phyloP scores from a whole-genome alignment of 2,113 vertebrate species.

The Proteles cristata region DNA sequence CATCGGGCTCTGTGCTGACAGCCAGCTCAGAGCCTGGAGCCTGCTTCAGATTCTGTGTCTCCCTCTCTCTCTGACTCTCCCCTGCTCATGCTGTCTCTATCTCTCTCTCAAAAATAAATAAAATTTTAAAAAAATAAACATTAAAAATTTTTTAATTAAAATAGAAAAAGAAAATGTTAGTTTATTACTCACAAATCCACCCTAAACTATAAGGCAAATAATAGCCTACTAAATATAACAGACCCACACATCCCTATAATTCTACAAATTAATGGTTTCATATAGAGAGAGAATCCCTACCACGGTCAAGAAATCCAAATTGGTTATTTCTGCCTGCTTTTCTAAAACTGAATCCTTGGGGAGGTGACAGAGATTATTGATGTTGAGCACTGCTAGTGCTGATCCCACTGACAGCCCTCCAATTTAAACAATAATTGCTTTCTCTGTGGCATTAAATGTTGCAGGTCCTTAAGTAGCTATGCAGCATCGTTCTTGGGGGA shows the following conservation, averaged over 20 bases:
- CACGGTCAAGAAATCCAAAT: slow-evolving; percentile 57
- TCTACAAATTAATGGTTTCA: slow-evolving; percentile 70
- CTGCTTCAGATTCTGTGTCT: no score
- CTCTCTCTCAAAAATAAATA: no score
- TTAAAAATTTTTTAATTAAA: no score
- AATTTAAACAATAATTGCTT: slow-evolving; percentile 66
- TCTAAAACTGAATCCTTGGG: slow-evolving; percentile 19
- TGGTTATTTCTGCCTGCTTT: slow-evolving; percentile 47
- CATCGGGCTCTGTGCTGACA: no score
- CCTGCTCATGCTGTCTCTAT: no score
- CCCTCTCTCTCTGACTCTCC: no score
- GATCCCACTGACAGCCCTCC: slow-evolving; percentile 33
- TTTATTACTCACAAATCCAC: slow-evolving; percentile 49
- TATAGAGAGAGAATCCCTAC: neutral
- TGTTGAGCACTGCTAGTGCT: neutral
- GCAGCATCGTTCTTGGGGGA: slow-evolving; percentile 40
- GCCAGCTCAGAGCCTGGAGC: no score
- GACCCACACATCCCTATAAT: slow-evolving; percentile 61
- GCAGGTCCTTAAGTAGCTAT: slow-evolving; percentile 41
- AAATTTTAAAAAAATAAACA: no score
- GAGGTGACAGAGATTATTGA: slow-evolving; percentile 32
- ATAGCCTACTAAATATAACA: slow-evolving; percentile 69
- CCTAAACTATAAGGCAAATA: slow-evolving; percentile 46
- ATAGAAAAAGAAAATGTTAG: slow-evolving; percentile 2
- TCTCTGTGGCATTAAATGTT: slow-evolving; percentile 19